A percentile compares a stretch with the other conserved stretches of the same genome.
Evolutionary conservation across 2,113 vertebrate genomes (phyloP).

Genomic region (Pelodiscus sinensis): DNA sequence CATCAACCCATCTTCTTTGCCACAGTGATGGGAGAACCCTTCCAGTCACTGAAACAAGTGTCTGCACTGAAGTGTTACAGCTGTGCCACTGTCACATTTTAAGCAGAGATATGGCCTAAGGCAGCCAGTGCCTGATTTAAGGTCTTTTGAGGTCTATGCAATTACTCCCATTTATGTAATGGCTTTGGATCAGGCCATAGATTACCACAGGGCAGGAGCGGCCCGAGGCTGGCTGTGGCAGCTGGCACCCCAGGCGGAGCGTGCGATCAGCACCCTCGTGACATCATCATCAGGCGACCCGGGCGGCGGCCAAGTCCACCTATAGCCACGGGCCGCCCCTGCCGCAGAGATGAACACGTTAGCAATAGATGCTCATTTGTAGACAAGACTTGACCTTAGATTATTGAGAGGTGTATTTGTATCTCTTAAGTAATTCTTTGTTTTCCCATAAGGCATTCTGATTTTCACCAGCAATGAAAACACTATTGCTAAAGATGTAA

Average conservation of each 20-base stretch:
- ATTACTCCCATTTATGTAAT: neutral
- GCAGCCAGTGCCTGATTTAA: fast-evolving
- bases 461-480: neutral
- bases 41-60: neutral
- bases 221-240: too few relatives aligned
- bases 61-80: neutral
- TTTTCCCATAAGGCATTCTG: conserved; percentile 21
- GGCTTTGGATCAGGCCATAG: neutral
- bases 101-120: neutral
- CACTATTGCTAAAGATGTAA: neutral
- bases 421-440: conserved; percentile 9
- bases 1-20: neutral
- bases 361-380: fast-evolving
- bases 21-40: neutral
- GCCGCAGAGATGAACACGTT: neutral
- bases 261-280: too few relatives aligned
- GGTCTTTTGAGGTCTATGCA: neutral
- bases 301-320: too few relatives aligned
- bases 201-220: neutral
- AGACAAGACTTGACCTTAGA: neutral
- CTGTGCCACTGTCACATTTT: neutral
- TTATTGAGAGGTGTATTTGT: neutral
- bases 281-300: too few relatives aligned
- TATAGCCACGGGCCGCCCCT: too few relatives aligned
- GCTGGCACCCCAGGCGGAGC: too few relatives aligned